A percentile compares a stretch with the other conserved stretches of the same genome.
These are phyloP conservation scores for Acipenser oxyrinchus DNA, from an alignment of 2,797 vertebrate species.

Conservation along the genomic window DNA sequence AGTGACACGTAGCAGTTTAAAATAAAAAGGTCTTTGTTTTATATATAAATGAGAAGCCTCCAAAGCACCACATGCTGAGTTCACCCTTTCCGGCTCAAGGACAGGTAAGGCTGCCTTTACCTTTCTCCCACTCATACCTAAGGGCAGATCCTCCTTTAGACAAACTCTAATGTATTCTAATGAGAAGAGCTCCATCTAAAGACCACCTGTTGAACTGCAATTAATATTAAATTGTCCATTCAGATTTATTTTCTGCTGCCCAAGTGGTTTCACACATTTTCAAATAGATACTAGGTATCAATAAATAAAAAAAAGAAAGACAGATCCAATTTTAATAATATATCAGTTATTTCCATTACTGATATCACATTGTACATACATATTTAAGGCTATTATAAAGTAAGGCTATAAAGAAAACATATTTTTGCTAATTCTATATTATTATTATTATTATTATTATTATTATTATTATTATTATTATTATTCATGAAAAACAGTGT, in stretches of 20 bases:
- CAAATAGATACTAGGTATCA: no score
- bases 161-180: conserved; percentile 56
- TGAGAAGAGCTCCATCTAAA: conserved; percentile 74
- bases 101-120: conserved; percentile 32
- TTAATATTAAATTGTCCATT: conserved; percentile 14
- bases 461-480: conserved; percentile 24
- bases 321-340: no score
- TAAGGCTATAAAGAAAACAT: no score
- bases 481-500: conserved; percentile 50
- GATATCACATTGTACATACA: no score
- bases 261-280: no score
- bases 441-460: conserved; percentile 42
- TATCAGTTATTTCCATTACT: no score
- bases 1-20: background rate
- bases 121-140: conserved; percentile 31
- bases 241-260: no score
- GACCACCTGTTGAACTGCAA: conserved; percentile 72
- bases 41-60: conserved; percentile 15
- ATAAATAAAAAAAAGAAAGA: no score
- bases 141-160: conserved; percentile 31
- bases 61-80: conserved; percentile 11
- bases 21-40: conserved; percentile 3
- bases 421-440: background rate
- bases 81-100: conserved; percentile 21
- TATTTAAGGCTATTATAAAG: no score